Base-by-base conservation (phyloP, 92 coral and sea anemone species). In the Paramuricea clavata region DNA sequence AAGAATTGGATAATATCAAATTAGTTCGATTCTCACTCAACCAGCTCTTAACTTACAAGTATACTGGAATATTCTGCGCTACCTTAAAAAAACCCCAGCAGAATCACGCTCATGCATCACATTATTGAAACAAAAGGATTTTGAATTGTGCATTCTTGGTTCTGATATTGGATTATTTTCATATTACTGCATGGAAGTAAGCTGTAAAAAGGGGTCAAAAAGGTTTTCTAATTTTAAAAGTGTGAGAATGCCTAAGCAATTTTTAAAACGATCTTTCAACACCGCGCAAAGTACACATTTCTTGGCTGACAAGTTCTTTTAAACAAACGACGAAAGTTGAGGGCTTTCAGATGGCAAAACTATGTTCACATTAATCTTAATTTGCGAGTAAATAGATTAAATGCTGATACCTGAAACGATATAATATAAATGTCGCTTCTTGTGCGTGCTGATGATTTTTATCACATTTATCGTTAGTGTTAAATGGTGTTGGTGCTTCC, bases 321-420 rank as follows among this genome's bases (percentile, higher is more conserved):
- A 65, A 65, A 65, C 72, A 65, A 28, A 28, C 72, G 72, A 3
- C 72, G 13, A 65, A 28, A 6, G 3, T 13, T 4, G 72, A 65
- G 72, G 41, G 22, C 11, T 65, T 65, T 65, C 72, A 65, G 72
- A 65, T 65, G 72, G 36, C 41, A 65, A 65, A 65, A 65, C 1
- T 65, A 65, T 65, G 72, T 65, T 65, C 72, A 33, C 41, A 65
- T 65, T 65, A 65, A 65, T 39, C 72, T 65, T 65, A 65, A 33
- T 65, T 65, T 65, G 22, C 72, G 21, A 23, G 68, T 23, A 60
- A 60, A 60, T 65, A 28, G 72, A 65, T 28, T n/a, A 31, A 65
- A 65, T 65, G 72, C 41, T 65, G 72, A 65, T 28, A 65, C 41
- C 41, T 28, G 35, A 31, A 65, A 28, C 17, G 35, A 65, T 7